A percentile compares a stretch with the other conserved stretches of the same genome.
Evolutionary conservation across 1,140 invertebrate species (phyloP).

Genomic region (Drosophila neocordata): DNA sequence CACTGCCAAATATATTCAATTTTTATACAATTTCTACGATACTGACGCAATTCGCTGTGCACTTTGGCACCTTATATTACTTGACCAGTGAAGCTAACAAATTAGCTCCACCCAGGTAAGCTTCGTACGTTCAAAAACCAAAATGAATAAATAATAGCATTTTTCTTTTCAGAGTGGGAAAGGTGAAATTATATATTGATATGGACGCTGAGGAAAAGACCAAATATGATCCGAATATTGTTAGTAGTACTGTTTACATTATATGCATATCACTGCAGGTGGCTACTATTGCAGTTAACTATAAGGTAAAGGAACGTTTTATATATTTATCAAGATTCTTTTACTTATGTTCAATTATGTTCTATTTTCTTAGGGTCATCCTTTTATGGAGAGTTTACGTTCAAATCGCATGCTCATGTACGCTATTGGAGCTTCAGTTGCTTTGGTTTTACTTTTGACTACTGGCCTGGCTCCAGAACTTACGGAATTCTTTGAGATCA

Average conservation of each 20-base stretch:
- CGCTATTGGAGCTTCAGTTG: constrained; percentile 90
- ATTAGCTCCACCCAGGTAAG: constrained; percentile 87
- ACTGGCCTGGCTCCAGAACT: constrained; percentile 91
- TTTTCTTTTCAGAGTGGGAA: constrained; percentile 83
- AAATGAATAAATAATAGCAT: neutral
- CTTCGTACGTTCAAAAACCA: neutral
- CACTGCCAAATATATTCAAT: constrained; percentile 99
- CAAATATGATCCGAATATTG: constrained; percentile 95
- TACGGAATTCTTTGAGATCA: constrained; percentile 93
- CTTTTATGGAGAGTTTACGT: constrained; percentile 98
- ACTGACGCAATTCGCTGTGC: constrained; percentile 96
- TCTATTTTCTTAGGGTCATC: constrained; percentile 91
- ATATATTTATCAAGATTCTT: neutral
- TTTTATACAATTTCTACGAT: constrained; percentile 98
- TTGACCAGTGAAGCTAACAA: constrained; percentile 91
- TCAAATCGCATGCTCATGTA: constrained; percentile 97
- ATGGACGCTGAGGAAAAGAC: constrained; percentile 88
- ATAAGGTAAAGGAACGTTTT: constrained; percentile 88
- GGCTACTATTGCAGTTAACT: constrained; percentile 99
- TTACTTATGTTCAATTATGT: constrained; percentile 31
- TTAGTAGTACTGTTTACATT: constrained; percentile 99
- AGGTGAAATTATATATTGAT: constrained; percentile 85
- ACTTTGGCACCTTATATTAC: constrained; percentile 96
- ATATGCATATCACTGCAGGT: constrained; percentile 98
- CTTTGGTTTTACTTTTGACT: constrained; percentile 89